Evolutionary conservation across 2,888 invertebrate genomes (phyloP).

Genomic region (Drosophila nr. perissopoda): DNA sequence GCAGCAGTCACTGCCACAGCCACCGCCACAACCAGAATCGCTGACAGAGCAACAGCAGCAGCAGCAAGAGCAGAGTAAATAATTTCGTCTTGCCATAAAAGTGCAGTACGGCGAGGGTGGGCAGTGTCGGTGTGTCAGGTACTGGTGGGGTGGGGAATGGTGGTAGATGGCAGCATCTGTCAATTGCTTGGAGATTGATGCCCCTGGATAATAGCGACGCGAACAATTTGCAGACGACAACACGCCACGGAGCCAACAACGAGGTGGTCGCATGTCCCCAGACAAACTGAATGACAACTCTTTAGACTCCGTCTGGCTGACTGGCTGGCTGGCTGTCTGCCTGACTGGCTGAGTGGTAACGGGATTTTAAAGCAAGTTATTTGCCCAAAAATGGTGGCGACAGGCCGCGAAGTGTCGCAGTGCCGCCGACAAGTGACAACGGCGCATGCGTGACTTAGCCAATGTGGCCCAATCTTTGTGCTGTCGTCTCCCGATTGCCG

Average conservation of each 20-base stretch:
- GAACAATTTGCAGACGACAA: conserved; percentile 79
- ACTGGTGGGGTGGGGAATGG: background rate
- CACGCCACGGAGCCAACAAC: conserved; percentile 53
- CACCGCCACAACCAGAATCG: conserved; percentile 2
- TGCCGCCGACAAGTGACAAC: conserved; percentile 68
- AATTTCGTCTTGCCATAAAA: conserved; percentile 78
- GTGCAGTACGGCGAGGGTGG: conserved; percentile 51
- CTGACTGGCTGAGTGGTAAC: conserved; percentile 43
- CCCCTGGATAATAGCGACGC: conserved; percentile 80
- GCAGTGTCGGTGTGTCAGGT: conserved; percentile 6
- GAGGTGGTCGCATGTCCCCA: conserved; percentile 57
- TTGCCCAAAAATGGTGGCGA: conserved; percentile 76
- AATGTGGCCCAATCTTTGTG: conserved; percentile 31
- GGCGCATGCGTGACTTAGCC: conserved; percentile 74
- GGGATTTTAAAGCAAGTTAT: conserved; percentile 69
- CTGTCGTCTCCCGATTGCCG: conserved; percentile 22
- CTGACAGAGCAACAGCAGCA: conserved; percentile 3
- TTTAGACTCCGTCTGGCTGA: conserved; percentile 52
- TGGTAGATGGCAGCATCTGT: conserved; percentile 62
- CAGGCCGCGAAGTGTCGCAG: conserved; percentile 57
- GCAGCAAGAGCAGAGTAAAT: conserved; percentile 61
- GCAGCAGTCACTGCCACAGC: conserved; percentile 5
- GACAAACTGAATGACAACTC: conserved; percentile 78
- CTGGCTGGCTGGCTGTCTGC: background rate
- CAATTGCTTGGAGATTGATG: conserved; percentile 77